Percentiles rank a stretch among this genome's conserved stretches.
Evolutionary conservation across 2,888 invertebrate species (phyloP).

Genomic region (Tachina grossa): DNA sequence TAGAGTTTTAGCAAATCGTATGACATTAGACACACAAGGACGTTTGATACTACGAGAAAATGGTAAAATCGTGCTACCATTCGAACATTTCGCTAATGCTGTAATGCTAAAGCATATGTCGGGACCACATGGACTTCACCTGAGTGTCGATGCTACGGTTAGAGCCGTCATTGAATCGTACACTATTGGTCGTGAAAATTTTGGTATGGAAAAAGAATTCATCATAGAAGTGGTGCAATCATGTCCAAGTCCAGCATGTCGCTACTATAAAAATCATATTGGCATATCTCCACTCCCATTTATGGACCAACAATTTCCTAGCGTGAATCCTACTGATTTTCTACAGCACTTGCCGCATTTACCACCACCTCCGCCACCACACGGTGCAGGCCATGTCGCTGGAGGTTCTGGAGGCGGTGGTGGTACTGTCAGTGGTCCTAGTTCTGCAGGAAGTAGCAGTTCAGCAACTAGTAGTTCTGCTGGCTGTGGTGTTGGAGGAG

Average conservation of each 20-base stretch:
- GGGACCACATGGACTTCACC: slow-evolving; percentile 92
- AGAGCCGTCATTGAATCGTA: slow-evolving; percentile 93
- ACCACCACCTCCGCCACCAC: slow-evolving; percentile 76
- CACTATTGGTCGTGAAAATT: slow-evolving; percentile 85
- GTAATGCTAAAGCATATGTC: slow-evolving; percentile 96
- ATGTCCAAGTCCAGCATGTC: slow-evolving; percentile 93
- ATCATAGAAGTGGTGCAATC: slow-evolving; percentile 94
- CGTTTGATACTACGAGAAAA: slow-evolving; percentile 92
- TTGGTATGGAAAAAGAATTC: slow-evolving; percentile 93
- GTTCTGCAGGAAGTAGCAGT: slow-evolving; percentile 72
- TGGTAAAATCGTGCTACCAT: slow-evolving; percentile 94
- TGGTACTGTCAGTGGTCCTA: slow-evolving; percentile 65
- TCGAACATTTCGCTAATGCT: slow-evolving; percentile 95
- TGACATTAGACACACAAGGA: slow-evolving; percentile 92
- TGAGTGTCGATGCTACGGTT: slow-evolving; percentile 92
- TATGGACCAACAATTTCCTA: slow-evolving; percentile 82
- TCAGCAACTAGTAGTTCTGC: slow-evolving; percentile 68
- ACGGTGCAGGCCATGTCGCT: slow-evolving; percentile 59
- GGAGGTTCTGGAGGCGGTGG: slow-evolving; percentile 71
- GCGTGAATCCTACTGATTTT: slow-evolving; percentile 86
- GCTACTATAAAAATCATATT: slow-evolving; percentile 93
- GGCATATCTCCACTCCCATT: slow-evolving; percentile 84
- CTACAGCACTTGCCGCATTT: slow-evolving; percentile 86
- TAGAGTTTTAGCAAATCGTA: slow-evolving; percentile 93
- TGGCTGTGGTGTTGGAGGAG: slow-evolving; percentile 75